Base-by-base conservation (phyloP, 2,113 vertebrate genomes). In the Ellobius talpinus region DNA sequence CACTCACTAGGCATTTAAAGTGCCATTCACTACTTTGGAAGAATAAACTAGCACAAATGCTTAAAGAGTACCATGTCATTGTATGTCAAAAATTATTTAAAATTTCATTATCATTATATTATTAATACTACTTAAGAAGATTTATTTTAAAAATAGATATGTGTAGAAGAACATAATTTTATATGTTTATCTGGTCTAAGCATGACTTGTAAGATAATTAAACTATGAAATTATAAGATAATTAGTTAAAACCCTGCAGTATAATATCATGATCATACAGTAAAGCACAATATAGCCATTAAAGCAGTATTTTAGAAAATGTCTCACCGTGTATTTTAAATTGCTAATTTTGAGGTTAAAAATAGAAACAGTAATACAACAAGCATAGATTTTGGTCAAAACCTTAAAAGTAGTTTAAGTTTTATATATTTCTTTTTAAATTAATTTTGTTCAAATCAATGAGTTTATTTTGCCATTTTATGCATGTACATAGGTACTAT, bases 1-100 rank as follows among this genome's bases (percentile, higher is more conserved):
- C 58, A 76, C 77, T 93, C 72, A 42, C 36, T 4, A 90, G 55
- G 86, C 33, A 92, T 92, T 97, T 96, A 81, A 96, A 96, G 90
- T 82, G 81, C 26, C 39, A 72, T 91, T 90, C 26, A 29, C 26
- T 76, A 45, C 36, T 85, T 45, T 93, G 19, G 11, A 16, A 94
- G 50, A 72, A 92, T 77, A 94, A 95, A 96, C 82, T 92, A 85
- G 29, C 58, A 82, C 1, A 81, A 33, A 21, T 31, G 36, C 50
- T 93, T 58, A 58, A 90, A 96, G 23, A 81, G 13, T 3, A 36
- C 13, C 65, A 23, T 86, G 33, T 70, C 29, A 81, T 39, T 89
- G 26, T 89, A 84, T 42, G 88, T 39, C 31, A 73, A 89, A 61
- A 95, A 90, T 66, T 91, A 87, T 87, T 90, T 87, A 87, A 96